These are phyloP conservation scores for Hesperia comma DNA, from an alignment of 2,888 invertebrate genomes.

Conservation along the genomic window DNA sequence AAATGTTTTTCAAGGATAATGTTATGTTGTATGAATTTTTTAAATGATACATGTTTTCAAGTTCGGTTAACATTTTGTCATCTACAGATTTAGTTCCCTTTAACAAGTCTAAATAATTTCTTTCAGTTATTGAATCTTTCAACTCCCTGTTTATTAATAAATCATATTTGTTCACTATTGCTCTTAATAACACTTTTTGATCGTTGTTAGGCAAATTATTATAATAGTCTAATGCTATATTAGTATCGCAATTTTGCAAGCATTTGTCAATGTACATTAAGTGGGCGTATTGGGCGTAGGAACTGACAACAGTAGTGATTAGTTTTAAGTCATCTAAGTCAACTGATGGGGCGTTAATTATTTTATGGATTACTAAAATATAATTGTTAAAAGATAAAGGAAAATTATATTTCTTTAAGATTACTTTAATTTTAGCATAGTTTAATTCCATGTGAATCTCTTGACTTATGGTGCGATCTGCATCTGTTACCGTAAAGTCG, in stretches of 20 bases:
- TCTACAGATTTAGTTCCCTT: constrained; percentile 66
- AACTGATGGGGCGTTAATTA: constrained; percentile 59
- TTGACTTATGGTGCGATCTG: constrained; percentile 63
- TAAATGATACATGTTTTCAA: constrained; percentile 71
- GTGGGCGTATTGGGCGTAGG: constrained; percentile 63
- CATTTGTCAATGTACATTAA: constrained; percentile 70
- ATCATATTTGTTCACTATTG: constrained; percentile 69
- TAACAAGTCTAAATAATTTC: constrained; percentile 76
- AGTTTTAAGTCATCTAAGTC: constrained; percentile 69
- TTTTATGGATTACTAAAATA: constrained; percentile 68
- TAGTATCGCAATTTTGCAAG: constrained; percentile 68
- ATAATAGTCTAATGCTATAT: constrained; percentile 67
- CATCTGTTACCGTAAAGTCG: constrained; percentile 69
- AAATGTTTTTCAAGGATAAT: constrained; percentile 62
- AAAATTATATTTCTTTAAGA: constrained; percentile 77
- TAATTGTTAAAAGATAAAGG: constrained; percentile 71
- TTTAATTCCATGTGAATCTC: constrained; percentile 75
- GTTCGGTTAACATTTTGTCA: constrained; percentile 56
- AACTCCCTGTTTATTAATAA: constrained; percentile 61
- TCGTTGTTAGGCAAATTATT: constrained; percentile 57
- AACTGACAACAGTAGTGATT: constrained; percentile 62
- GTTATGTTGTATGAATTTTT: constrained; percentile 68
- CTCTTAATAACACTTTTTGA: constrained; percentile 62
- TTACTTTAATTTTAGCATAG: constrained; percentile 74
- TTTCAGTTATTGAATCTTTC: constrained; percentile 58